Evolutionary conservation across 2,113 vertebrate species (phyloP), one percentile per base, ranked within the genome.

Genomic region (Dipodomys ordii): DNA sequence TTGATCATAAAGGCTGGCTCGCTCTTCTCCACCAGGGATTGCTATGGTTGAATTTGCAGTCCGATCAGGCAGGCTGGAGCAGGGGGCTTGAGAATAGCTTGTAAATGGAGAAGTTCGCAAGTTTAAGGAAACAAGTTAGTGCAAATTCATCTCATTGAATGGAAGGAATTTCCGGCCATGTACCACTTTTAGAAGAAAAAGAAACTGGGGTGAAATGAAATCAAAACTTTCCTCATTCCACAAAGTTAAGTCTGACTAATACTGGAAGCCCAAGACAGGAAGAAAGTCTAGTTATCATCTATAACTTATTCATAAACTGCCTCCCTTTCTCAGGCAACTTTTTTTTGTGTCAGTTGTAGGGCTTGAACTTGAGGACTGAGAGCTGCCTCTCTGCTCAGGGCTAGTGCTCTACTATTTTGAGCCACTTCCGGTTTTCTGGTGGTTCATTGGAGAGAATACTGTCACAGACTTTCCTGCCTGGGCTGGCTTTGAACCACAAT

Each of bases 261-360:
- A 64, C 62, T 18, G 49, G 46, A 88, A 93, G 93, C 65, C 57
- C 53, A 53, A 86, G 4, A 68, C 81, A n/a, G 7, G 73, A 57
- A 96, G 92, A 96, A 74, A 92, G 83, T 57, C 76, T 77, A 88
- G 92, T 73, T 11, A 15, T 35, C 83, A 71, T 86, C 94, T 95
- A 82, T 97, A 93, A 98, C 97, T 98, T 97, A 98, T 97, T 98
- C 95, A 97, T 97, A 96, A 95, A 96, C 92, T 91, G 78, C 89
- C 94, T 95, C 87, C 92, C 88, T 84, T 92, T 97, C 88, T 65
- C 86, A 96, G 94, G 95, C 93, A 97, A 95, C 72, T 96, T 98
- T 57, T 57, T 16, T 57, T 57, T 57, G 12, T 13, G 53, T 13
- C 53, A 57, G 53, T 57, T 57, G 53, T 16, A 18, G 53, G 53